Evolutionary conservation across 1,140 invertebrate species (phyloP).

Genomic region (Drosophila kikkawai): DNA sequence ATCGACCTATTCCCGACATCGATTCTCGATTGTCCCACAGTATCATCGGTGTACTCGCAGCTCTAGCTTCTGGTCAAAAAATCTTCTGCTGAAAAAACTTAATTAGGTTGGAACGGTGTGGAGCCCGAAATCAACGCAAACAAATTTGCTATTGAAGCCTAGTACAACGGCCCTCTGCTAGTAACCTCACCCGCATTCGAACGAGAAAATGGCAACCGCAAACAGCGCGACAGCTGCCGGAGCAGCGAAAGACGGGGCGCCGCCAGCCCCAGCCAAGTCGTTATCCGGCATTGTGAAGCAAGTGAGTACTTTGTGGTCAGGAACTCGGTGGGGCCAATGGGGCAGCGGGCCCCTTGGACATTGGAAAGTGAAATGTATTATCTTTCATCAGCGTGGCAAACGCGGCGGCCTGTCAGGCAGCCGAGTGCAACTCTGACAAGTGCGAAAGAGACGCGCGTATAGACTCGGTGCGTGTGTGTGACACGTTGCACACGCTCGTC

Average conservation of each 20-base stretch:
- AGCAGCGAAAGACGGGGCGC: conserved; percentile 76
- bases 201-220: conserved; percentile 80
- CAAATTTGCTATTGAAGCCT: conserved; percentile 57
- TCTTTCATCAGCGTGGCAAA: conserved; percentile 74
- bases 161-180: conserved; percentile 64
- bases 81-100: conserved; percentile 77
- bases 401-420: conserved; percentile 35
- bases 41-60: conserved; percentile 3
- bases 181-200: conserved; percentile 59
- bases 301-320: conserved; percentile 60
- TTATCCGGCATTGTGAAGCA: conserved; percentile 80
- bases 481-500: conserved; percentile 74
- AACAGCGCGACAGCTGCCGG: conserved; percentile 75
- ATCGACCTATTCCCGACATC: background rate
- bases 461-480: conserved; percentile 59
- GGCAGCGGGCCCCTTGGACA: background rate
- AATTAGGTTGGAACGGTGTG: conserved; percentile 75
- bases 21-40: background rate
- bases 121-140: conserved; percentile 51
- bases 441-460: conserved; percentile 72
- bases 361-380: conserved; percentile 41
- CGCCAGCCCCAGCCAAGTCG: conserved; percentile 67
- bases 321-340: background rate
- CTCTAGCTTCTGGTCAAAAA: conserved; percentile 25
- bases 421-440: conserved; percentile 60